Evolutionary conservation across 2,888 invertebrate species (phyloP), one percentile per base, ranked within the genome.

Genomic region (Drosophila borborema): DNA sequence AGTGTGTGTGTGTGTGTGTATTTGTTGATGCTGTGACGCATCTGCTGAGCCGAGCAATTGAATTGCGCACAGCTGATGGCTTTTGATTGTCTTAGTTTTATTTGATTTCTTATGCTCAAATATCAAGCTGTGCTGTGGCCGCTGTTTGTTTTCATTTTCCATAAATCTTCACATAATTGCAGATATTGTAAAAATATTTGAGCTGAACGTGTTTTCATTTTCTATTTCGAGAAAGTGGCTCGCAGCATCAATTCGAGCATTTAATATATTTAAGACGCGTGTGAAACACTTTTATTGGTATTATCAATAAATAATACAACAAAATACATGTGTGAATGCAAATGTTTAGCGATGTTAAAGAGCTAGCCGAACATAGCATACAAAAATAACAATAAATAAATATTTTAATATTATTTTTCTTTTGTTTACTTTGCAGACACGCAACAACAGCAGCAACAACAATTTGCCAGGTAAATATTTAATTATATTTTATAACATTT

Each of bases 261-360:
- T 51, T 49, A 1, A 31, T 34, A 12, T 41, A 49, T 69, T 41
- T 74, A 73, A 77, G 74, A 73, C 61, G 68, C 88, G 86, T 82
- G 86, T 88, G 80, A 85, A 87, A 74, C 72, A 79, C 31, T 78
- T 82, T 74, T 63, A 66, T 67, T 65, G 70, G 54, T 61, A 62
- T 68, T 34, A 38, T 40, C 40, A 14, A 53, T 18, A 38, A 38
- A 34, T 34, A 34, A 18, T 61, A 40, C 54, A 2, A 56, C 12
- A 58, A 68, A 56, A 55, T 38, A 28, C 45, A 58, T 59, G 65
- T 78, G 38, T 70, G 66, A 66, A 77, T 78, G 78, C 64, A 66
- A 77, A 78, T 71, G 66, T 34, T 58, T 53, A 78, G 70, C 49
- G 76, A 69, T 66, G 64, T 62, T 64, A 31, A 67, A 68, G 16